Percentiles rank a stretch among this genome's conserved stretches.
Conservation (phyloP, 2,797 vertebrate genomes). For the Paratrypauchen microcephalus region DNA sequence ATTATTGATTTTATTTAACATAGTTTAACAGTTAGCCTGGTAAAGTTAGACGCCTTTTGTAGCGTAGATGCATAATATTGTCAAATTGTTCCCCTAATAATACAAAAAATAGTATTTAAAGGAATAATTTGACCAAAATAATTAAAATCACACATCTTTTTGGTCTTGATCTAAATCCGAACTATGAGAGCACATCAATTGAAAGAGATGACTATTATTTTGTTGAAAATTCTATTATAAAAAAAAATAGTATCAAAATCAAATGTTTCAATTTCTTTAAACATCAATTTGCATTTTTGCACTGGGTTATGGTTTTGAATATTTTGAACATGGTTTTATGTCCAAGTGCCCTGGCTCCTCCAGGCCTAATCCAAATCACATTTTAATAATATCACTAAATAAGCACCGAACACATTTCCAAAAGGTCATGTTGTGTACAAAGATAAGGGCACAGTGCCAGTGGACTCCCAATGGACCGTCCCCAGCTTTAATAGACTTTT, state of each 20-base stretch:
- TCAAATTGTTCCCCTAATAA: too few relatives aligned
- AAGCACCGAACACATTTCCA: conserved; percentile 18
- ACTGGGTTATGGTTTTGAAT: not conserved
- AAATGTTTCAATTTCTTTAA: not conserved
- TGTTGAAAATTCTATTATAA: too few relatives aligned
- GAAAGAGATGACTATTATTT: too few relatives aligned
- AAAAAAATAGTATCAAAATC: too few relatives aligned
- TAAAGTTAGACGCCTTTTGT: not conserved
- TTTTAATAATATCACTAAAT: conserved; percentile 26
- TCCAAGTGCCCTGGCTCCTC: not conserved
- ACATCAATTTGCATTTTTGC: not conserved
- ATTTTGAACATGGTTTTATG: not conserved
- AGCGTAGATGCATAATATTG: too few relatives aligned
- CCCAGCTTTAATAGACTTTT: conserved; percentile 6
- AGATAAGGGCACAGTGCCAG: conserved; percentile 12
- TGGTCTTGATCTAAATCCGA: too few relatives aligned
- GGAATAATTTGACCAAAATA: not conserved
- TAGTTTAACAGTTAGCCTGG: not conserved
- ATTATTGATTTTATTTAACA: conserved; percentile 2
- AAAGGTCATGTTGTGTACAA: conserved; percentile 27
- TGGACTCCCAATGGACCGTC: conserved; percentile 17
- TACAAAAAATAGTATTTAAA: too few relatives aligned
- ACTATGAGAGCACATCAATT: too few relatives aligned
- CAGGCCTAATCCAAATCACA: conserved; percentile 9
- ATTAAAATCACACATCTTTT: too few relatives aligned